Conservation (phyloP, 2,888 invertebrate genomes). For the Caenorhabditis sp. region DNA sequence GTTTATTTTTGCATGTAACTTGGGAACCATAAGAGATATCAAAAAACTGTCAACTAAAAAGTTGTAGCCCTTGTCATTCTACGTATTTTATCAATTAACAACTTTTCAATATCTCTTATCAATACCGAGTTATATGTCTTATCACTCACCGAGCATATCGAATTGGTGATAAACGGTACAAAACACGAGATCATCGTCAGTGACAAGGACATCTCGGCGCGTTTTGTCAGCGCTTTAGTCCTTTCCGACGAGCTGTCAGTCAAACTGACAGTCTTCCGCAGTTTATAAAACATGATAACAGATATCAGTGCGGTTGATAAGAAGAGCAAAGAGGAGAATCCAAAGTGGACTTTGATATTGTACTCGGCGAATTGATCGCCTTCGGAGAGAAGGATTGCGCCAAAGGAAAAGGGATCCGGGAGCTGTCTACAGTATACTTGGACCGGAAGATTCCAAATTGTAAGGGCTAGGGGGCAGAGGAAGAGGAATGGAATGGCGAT, state of each 20-base stretch:
- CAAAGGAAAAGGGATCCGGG: constrained; percentile 31
- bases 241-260: not conserved
- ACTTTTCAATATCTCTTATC: too few species aligned
- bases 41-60: too few species aligned
- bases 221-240: constrained; percentile 19
- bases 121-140: not conserved
- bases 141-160: constrained; percentile 39
- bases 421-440: constrained; percentile 38
- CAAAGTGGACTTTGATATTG: not conserved
- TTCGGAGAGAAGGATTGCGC: constrained; percentile 24
- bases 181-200: constrained; percentile 35
- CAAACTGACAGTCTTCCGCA: constrained; percentile 6
- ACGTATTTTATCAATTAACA: not conserved
- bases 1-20: too few species aligned
- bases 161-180: constrained; percentile 44
- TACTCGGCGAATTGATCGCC: not conserved
- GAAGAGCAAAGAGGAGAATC: constrained; percentile 15
- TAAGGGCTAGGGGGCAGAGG: constrained; percentile 10
- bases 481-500: constrained; percentile 34
- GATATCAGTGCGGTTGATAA: constrained; percentile 1
- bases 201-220: constrained; percentile 31
- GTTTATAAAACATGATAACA: constrained; percentile 12
- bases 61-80: not conserved
- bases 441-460: constrained; percentile 10
- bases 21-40: too few species aligned